Conservation (phyloP, 2,113 vertebrate species). For the Hylia prasina region DNA sequence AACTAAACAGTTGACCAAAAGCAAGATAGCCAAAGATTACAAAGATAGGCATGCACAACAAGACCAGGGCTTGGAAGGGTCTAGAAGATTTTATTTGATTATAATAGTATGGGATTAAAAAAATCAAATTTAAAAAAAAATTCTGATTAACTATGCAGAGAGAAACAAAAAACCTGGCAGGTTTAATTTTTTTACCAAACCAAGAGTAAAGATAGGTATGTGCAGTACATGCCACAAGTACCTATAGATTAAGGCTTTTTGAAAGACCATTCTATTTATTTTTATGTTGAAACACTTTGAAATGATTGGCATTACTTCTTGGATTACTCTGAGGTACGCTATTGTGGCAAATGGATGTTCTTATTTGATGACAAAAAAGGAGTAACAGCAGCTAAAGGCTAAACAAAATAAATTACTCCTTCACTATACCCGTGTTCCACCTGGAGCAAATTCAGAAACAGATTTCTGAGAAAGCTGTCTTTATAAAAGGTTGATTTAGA, state of each 20-base stretch:
- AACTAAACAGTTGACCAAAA: background rate
- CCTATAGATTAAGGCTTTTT: background rate
- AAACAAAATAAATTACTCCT: background rate
- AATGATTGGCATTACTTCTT: background rate
- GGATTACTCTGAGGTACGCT: background rate
- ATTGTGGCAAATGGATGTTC: background rate
- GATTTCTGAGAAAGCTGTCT: background rate
- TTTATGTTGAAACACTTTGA: background rate
- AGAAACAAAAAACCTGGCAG: background rate
- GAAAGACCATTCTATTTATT: background rate
- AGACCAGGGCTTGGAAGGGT: accelerated
- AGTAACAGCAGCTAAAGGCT: background rate
- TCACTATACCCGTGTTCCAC: accelerated
- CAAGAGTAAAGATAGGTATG: background rate
- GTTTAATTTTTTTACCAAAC: background rate
- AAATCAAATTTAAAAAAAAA: background rate
- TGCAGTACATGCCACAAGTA: background rate
- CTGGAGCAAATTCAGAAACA: background rate
- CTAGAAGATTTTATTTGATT: background rate
- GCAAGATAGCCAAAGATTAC: background rate
- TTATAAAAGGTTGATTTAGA: background rate
- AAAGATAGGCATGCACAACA: background rate
- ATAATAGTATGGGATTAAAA: background rate
- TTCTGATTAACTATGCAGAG: background rate
- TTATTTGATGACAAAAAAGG: background rate